Base-by-base conservation (phyloP, 1,140 invertebrate species). In the Propsilocerus akamusi region DNA sequence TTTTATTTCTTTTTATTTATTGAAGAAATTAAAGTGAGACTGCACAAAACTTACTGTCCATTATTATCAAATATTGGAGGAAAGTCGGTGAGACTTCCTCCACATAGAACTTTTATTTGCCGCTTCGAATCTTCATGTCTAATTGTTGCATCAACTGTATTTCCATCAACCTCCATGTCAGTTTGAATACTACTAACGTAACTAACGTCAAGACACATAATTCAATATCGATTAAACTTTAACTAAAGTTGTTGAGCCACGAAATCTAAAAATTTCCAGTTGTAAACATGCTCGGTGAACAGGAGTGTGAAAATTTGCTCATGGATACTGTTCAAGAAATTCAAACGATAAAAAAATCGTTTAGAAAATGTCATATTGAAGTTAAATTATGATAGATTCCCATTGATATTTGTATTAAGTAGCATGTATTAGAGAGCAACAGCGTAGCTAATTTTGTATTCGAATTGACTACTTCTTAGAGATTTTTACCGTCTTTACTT, bases 51-150 rank as follows among this genome's bases (percentile, higher is more conserved):
- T 73, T 68, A 80, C 78, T 77, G 72, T 65, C 72, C 73, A 62
- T 77, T 70, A 10, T 54, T 55, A 6, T 78, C 76, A 68, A 80
- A 80, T 24, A 79, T 50, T 14, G 78, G 76, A 17, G 68, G 60
- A 59, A 73, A 66, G 56, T 72, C 66, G 20, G 80, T 70, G 53
- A 80, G 70, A 58, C 70, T 76, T 48, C 75, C 78, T 48, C 79
- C 78, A 25, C 63, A 59, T 53, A 65, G 55, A 51, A 51, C 68
- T 68, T 65, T 69, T 67, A 54, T 65, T 64, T 49, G 20, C 17
- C 6, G 22, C 11, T 25, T 48, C 20, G 12, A 14, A 4, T 48
- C 25, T 49, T 50, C n/a, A 62, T 51, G 11, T 56, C 37, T 14
- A 62, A 51, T 32, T 55, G 28, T 30, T 37, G 32, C 20, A 20